Base-by-base conservation (phyloP, 1,140 invertebrate species). In the Campoletis sonorensis region DNA sequence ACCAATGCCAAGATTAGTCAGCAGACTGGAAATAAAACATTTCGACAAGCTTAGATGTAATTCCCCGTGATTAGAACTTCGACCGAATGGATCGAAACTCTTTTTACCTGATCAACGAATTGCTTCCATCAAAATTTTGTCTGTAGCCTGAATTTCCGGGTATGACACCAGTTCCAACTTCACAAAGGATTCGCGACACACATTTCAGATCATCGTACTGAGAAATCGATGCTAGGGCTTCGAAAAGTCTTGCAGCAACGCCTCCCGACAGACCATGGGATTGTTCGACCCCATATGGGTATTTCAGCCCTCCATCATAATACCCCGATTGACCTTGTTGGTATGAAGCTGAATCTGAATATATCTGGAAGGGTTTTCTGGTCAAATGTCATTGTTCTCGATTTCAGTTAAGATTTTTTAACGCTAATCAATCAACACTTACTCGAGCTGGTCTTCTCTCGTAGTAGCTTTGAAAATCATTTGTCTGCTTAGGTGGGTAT, bases 191-290 rank as follows among this genome's bases (percentile, higher is more conserved):
- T 88, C 95, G 93, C 4, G 96, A 94, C 68, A 97, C 95, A 87
- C 96, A 97, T 85, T 95, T 94, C 73, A 94, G 92, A 88, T 96
- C 95, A 87, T 97, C 96, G 89, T 96, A 94, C 84, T 92, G 91
- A 75, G 95, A 94, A 82, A 97, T 95, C 61, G 96, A 95, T 77
- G 93, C 93, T 80, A 97, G 88, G 37, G 95, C 95, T 80, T 93
- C 90, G 82, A 93, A 89, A 11, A 94, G 82, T 80, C 89, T 90
- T 70, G 84, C 72, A 78, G 86, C 86, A 51, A 88, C 78, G 58
- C 80, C 76, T 81, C 82, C 80, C 30, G 82, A 61, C 51, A 54
- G 54, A 54, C 49, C 37, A 30, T 49, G 76, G 73, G 76, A 61
- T 64, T 54, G 54, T 18, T 64, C 58, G 26, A 37, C 21, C 13